Base-by-base conservation (phyloP, 2,888 invertebrate genomes). In the Hetaerina titia region DNA sequence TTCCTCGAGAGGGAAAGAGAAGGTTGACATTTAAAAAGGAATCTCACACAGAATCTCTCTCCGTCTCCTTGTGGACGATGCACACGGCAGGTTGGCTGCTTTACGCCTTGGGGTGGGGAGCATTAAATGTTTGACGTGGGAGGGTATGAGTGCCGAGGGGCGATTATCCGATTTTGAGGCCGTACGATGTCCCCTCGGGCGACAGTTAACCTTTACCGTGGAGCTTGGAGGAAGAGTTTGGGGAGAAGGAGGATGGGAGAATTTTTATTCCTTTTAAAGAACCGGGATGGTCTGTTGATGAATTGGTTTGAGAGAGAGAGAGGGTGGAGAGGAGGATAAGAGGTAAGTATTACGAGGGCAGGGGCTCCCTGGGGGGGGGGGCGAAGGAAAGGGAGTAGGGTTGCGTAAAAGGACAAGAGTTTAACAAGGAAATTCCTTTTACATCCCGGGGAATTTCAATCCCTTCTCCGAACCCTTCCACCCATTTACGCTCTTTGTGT, bases 121-220 rank as follows among this genome's bases (percentile, higher is more conserved):
- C 89, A 45, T 81, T 81, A 31, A 81, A 81, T 25, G 81, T 25
- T 31, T 22, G 17, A n/a, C 57, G 89, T n/a, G 56, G 22, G 92
- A 31, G 45, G 69, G 92, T 56, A 74, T 31, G 45, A 74, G 60
- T 60, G 90, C 90, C 60, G n/a, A 7, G 74, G 92, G 92, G 92
- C 64, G 92, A 92, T 92, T 92, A 92, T 69, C 92, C 92, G 69
- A 92, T 69, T 92, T 74, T n/a, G 92, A 92, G 92, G 56, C 92
- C 74, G 31, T 64, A 57, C 45, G 81, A 7, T 31, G 31, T 31
- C 58, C 69, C 92, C n/a, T 56, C 13, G 22, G 69, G 92, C 64
- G 56, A 92, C 92, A 69, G 92, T 92, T 92, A 92, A 92, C 92
- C 92, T 92, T 92, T 92, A 92, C 92, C 92, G 56, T 90, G 56